Conservation (phyloP, 2,797 vertebrate genomes). For the Pitangus sulphuratus region DNA sequence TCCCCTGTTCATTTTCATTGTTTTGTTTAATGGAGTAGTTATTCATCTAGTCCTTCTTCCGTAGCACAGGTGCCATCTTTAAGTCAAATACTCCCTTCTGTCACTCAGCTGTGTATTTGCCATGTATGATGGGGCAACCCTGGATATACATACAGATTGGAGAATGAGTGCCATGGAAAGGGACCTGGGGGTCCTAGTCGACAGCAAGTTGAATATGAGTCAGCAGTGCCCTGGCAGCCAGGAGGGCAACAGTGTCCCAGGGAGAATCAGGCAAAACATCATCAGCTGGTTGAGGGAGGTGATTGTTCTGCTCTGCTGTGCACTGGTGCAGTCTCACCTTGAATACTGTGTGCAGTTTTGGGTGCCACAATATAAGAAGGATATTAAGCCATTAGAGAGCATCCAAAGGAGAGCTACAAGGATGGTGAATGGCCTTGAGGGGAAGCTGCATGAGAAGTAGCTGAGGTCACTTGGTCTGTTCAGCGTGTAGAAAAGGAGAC, state of each 20-base stretch:
- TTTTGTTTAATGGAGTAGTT: not conserved
- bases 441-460: not conserved
- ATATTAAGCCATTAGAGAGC: not conserved
- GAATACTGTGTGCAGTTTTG: not conserved
- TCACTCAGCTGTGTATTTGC: not conserved
- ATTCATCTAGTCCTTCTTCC: not conserved
- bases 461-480: not conserved
- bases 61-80: not conserved
- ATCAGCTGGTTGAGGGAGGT: not conserved
- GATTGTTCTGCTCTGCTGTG: not conserved
- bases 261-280: not conserved
- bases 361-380: not conserved
- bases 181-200: fast-evolving
- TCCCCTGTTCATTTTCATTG: not conserved
- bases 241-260: not conserved
- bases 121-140: no score
- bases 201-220: not conserved
- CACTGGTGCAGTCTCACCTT: not conserved
- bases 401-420: not conserved
- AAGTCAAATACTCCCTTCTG: not conserved
- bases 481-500: not conserved
- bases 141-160: not conserved
- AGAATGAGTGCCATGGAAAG: not conserved
- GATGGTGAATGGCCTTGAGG: not conserved
- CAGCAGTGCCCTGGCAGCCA: not conserved